phyloP scores from a whole-genome alignment of 35 echinoderm and acorn worm species.

The Antedon bifida region DNA sequence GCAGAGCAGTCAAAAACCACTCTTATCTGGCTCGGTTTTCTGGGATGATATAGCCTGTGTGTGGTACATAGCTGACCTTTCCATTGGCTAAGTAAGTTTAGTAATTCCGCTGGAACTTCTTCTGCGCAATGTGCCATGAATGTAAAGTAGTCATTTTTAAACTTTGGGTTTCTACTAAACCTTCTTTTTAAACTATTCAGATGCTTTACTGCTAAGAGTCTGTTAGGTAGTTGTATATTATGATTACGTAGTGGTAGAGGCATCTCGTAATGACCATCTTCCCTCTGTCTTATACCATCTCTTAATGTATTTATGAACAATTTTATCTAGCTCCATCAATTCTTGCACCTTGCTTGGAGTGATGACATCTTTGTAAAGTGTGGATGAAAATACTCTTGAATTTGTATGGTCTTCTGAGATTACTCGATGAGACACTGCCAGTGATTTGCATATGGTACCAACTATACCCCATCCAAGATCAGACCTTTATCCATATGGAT shows the following conservation, averaged over 20 bases:
- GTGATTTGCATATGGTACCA: neutral
- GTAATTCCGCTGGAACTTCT: no score
- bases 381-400: neutral
- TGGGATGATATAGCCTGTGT: no score
- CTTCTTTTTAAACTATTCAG: neutral
- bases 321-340: neutral
- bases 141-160: neutral
- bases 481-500: neutral
- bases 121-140: no score
- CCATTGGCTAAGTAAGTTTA: no score
- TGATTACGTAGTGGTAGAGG: no score
- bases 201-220: neutral
- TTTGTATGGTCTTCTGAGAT: neutral
- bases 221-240: neutral
- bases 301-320: neutral
- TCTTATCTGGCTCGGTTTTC: no score
- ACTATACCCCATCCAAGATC: constrained; percentile 1
- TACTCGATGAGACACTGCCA: neutral
- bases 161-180: neutral
- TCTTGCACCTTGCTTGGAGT: neutral
- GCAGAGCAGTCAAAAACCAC: no score
- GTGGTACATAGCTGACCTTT: no score
- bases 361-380: neutral
- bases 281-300: neutral
- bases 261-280: neutral